phyloP scores from a whole-genome alignment of 2,888 invertebrate genomes.

The Harpalus rufipes region DNA sequence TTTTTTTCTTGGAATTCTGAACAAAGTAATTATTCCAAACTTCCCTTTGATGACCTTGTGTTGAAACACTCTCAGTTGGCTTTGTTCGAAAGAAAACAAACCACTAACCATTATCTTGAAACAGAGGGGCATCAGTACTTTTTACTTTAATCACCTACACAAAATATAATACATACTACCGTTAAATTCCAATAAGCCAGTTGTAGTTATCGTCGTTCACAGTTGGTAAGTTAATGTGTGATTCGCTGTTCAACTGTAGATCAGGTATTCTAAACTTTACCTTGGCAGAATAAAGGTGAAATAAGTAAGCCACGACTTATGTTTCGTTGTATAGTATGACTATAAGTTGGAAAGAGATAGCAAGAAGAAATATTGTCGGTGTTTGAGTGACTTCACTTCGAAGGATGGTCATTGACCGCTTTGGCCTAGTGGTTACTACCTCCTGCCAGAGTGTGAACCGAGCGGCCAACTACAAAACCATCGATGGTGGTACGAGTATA shows the following conservation, averaged over 20 bases:
- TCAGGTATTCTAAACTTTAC: conserved; percentile 71
- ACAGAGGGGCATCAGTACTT: conserved; percentile 52
- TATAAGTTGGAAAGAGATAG: conserved; percentile 36
- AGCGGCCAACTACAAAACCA: conserved; percentile 64
- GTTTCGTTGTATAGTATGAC: conserved; percentile 53
- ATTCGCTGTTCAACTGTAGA: conserved; percentile 67
- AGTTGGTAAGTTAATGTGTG: background rate
- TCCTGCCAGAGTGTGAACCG: conserved; percentile 58
- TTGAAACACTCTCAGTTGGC: conserved; percentile 8
- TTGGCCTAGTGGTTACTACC: conserved; percentile 73
- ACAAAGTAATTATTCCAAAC: conserved; percentile 7
- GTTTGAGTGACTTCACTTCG: conserved; percentile 69
- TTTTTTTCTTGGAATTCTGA: background rate
- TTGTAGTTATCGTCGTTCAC: background rate
- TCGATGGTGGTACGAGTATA: conserved; percentile 37
- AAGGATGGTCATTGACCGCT: conserved; percentile 75
- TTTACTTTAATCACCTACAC: conserved; percentile 69
- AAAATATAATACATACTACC: conserved; percentile 71
- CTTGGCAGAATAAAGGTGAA: conserved; percentile 70
- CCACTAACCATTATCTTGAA: conserved; percentile 33
- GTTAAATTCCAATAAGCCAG: conserved; percentile 69
- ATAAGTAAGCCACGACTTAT: conserved; percentile 66
- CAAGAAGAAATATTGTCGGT: conserved; percentile 1
- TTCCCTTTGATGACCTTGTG: conserved; percentile 39
- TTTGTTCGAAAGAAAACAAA: conserved; percentile 38